Percentiles rank a stretch among this genome's conserved stretches.
These are phyloP conservation scores for Menidia menidia DNA, from an alignment of 2,797 vertebrate genomes.

Conservation along the genomic window DNA sequence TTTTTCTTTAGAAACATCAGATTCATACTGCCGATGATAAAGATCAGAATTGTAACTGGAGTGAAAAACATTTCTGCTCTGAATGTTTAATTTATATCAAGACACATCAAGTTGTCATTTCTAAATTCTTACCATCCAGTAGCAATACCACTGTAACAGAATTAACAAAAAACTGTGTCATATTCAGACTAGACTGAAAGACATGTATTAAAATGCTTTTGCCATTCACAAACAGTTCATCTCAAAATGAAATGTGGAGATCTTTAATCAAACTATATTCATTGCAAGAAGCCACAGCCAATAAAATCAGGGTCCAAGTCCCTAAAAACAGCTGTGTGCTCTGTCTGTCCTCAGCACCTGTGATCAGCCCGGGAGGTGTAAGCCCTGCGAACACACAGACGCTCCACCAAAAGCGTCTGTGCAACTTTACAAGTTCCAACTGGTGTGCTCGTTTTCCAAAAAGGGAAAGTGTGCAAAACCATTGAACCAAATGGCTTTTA, in stretches of 20 bases:
- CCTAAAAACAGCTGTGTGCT: conserved; percentile 65
- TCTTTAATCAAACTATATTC: neutral
- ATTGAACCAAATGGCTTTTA: conserved; percentile 23
- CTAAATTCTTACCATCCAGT: neutral
- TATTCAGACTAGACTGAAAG: conserved; percentile 16
- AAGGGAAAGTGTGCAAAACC: conserved; percentile 15
- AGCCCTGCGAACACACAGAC: conserved; percentile 18
- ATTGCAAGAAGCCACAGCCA: conserved; percentile 54
- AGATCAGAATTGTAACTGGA: neutral
- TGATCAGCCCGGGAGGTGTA: conserved; percentile 37
- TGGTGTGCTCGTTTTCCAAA: neutral
- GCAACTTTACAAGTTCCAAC: conserved; percentile 31
- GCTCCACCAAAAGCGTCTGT: neutral
- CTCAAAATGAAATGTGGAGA: conserved; percentile 21
- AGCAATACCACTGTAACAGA: neutral
- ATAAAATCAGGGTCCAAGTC: conserved; percentile 44
- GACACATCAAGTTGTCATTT: neutral
- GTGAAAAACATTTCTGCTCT: neutral
- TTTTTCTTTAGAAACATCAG: neutral
- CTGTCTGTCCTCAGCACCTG: conserved; percentile 55
- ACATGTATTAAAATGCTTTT: no score
- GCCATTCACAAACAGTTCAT: conserved; percentile 31
- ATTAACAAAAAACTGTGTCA: neutral
- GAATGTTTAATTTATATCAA: neutral
- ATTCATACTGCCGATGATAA: conserved; percentile 13